A percentile compares a stretch with the other conserved stretches of the same genome.
These are phyloP conservation scores for Anolis apletophallus DNA, from an alignment of 2,797 vertebrate genomes.

Conservation along the genomic window DNA sequence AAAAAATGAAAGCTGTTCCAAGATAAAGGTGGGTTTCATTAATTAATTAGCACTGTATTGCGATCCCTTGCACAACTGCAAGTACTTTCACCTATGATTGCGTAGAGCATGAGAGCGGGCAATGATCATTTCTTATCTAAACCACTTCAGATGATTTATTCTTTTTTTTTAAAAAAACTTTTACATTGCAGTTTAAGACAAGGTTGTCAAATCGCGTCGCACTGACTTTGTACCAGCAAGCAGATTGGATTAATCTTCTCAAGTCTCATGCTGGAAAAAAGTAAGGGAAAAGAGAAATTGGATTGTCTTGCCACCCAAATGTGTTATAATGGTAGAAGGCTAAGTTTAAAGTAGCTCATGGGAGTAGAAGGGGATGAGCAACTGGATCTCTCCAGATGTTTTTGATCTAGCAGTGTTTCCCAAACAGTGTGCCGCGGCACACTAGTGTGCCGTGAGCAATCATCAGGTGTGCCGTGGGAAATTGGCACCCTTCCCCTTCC, in stretches of 20 bases:
- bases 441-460: no score
- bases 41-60: slow-evolving; percentile 38
- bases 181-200: slow-evolving; percentile 37
- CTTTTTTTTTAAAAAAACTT: neutral
- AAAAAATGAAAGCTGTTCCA: slow-evolving; percentile 40
- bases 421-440: no score
- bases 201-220: slow-evolving; percentile 23
- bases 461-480: no score
- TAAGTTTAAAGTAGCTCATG: neutral
- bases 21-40: slow-evolving; percentile 57
- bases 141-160: slow-evolving; percentile 8
- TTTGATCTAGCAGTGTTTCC: no score
- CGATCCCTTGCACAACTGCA: slow-evolving; percentile 14
- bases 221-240: slow-evolving; percentile 1
- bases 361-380: neutral
- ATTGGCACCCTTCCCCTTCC: no score
- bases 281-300: neutral
- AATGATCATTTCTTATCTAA: slow-evolving; percentile 21
- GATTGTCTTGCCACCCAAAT: neutral
- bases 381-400: no score
- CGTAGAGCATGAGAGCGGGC: slow-evolving; percentile 17
- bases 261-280: neutral
- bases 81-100: slow-evolving; percentile 36
- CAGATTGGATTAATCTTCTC: neutral
- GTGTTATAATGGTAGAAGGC: neutral